phyloP scores from a whole-genome alignment of 2,888 invertebrate species.

The Baronia brevicornis region DNA sequence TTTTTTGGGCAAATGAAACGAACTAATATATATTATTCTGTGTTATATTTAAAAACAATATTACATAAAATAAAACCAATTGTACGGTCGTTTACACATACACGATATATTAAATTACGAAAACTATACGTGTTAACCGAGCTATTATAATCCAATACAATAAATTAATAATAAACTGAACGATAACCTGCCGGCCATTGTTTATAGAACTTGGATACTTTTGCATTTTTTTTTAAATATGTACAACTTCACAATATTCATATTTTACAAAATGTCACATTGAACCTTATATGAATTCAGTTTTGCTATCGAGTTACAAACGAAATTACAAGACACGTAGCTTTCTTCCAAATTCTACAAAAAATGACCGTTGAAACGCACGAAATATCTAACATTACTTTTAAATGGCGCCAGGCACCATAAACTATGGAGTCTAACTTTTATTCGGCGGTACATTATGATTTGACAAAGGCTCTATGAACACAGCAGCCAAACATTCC shows the following conservation, averaged over 20 bases:
- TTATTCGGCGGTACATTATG: conserved; percentile 10
- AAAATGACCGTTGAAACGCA: too few relatives aligned
- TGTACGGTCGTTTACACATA: conserved; percentile 2
- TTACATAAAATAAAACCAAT: conserved; percentile 10
- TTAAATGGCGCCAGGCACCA: neutral
- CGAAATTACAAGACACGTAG: conserved; percentile 1
- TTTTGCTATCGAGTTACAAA: conserved; percentile 1
- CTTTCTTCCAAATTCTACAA: too few relatives aligned
- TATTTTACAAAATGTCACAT: too few relatives aligned
- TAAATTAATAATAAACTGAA: conserved; percentile 9
- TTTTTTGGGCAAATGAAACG: conserved; percentile 8
- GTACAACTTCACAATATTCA: too few relatives aligned
- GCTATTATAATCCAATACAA: conserved; percentile 6
- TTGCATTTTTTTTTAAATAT: too few relatives aligned
- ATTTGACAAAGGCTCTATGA: too few relatives aligned
- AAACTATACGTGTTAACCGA: conserved; percentile 2
- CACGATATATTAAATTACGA: neutral
- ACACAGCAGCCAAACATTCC: too few relatives aligned
- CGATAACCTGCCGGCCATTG: conserved; percentile 1
- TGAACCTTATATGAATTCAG: too few relatives aligned
- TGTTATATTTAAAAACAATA: conserved; percentile 8
- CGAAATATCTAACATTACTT: conserved; percentile 1
- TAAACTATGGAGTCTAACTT: neutral
- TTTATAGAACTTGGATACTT: too few relatives aligned
- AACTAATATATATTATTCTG: conserved; percentile 5